Percentiles rank a stretch among this genome's conserved stretches.
Evolutionary conservation across 2,113 vertebrate species (phyloP).

Genomic region (Vulpes lagopus): DNA sequence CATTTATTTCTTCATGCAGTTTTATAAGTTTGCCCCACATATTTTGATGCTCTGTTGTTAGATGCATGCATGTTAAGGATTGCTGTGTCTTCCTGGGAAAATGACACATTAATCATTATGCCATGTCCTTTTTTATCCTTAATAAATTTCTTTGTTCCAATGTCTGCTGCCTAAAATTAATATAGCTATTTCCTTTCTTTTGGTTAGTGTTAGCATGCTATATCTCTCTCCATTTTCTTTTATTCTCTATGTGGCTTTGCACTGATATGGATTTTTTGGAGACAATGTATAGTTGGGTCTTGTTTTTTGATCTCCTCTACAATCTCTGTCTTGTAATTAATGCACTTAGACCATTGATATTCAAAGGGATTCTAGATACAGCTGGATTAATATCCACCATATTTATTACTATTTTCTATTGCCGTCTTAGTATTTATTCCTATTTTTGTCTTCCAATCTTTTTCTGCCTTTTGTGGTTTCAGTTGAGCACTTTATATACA

Average conservation of each 20-base stretch:
- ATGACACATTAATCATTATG: neutral
- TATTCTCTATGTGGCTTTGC: neutral
- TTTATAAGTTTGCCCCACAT: neutral
- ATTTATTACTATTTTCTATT: neutral
- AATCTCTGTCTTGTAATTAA: neutral
- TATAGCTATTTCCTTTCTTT: neutral
- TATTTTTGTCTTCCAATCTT: neutral
- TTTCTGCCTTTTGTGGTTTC: neutral
- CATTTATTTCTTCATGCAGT: neutral
- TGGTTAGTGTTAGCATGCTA: neutral
- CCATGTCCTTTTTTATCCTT: neutral
- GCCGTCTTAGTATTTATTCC: neutral
- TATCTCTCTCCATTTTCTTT: neutral
- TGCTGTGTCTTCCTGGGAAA: neutral
- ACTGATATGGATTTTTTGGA: neutral
- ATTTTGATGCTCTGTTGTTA: conserved; percentile 13
- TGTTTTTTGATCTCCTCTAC: neutral
- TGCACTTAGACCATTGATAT: neutral
- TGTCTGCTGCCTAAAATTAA: neutral
- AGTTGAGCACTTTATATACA: neutral
- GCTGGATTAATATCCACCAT: neutral
- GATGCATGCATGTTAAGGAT: neutral
- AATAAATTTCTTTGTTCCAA: neutral
- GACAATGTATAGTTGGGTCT: neutral
- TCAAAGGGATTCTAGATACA: neutral